Conservation (phyloP, 2,797 vertebrate species). For the Poecile montanus region DNA sequence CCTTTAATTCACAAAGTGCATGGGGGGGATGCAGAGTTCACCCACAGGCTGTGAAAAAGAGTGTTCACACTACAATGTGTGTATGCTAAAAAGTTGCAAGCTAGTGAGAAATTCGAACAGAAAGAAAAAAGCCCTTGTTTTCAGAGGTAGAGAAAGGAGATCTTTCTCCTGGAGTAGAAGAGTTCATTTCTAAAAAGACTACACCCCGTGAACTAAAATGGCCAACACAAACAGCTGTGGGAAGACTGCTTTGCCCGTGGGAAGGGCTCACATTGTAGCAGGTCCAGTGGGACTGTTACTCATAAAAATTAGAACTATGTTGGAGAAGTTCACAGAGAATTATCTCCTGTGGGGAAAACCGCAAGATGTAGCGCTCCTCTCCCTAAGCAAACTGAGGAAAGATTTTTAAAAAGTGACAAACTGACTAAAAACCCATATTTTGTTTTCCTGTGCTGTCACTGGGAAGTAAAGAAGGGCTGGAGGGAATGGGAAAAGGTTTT, state of each 20-base stretch:
- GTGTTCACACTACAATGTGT: fast-evolving
- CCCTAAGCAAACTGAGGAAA: fast-evolving
- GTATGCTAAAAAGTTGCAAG: too few species aligned
- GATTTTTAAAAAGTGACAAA: background rate
- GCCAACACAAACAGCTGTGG: background rate
- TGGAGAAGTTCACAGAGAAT: background rate
- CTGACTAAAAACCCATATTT: background rate
- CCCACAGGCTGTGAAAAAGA: fast-evolving
- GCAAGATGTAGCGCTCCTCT: fast-evolving
- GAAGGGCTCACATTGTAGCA: too few species aligned
- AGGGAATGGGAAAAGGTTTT: background rate
- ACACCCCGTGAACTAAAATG: background rate
- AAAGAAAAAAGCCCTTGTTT: background rate
- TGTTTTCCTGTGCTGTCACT: fast-evolving
- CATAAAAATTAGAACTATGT: fast-evolving
- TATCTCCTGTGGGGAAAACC: background rate
- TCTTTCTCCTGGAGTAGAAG: background rate
- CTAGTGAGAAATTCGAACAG: background rate
- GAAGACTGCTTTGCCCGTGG: background rate
- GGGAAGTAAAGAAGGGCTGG: background rate
- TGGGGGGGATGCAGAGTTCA: background rate
- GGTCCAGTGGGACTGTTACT: fast-evolving
- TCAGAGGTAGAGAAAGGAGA: background rate
- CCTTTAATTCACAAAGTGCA: background rate
- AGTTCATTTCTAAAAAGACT: background rate